phyloP scores from a whole-genome alignment of 2,797 vertebrate species.

The Gymnopithys bicolor region DNA sequence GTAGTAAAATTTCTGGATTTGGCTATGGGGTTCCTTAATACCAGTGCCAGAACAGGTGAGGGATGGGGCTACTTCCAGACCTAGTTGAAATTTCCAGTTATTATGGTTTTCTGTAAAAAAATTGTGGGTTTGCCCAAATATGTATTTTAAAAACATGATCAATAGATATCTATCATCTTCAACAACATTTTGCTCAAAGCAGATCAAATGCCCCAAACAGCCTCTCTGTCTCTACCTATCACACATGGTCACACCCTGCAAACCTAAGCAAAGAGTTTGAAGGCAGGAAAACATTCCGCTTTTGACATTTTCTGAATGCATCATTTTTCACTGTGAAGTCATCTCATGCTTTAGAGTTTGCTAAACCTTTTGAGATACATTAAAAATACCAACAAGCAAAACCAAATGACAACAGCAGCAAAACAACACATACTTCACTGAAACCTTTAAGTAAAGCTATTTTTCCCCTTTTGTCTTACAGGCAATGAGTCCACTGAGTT shows the following conservation, averaged over 20 bases:
- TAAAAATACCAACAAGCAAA: background rate
- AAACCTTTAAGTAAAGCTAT: background rate
- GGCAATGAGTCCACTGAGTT: background rate
- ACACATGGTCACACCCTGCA: background rate
- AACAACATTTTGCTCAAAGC: background rate
- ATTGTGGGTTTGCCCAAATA: background rate
- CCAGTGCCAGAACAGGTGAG: background rate
- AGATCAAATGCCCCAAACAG: background rate
- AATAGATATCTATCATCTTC: background rate
- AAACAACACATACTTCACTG: background rate
- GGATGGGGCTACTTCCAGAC: background rate
- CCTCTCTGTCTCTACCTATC: background rate
- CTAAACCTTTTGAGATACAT: background rate
- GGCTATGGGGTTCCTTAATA: background rate
- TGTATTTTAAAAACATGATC: background rate
- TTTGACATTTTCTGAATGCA: conserved; percentile 4
- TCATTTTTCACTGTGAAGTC: background rate
- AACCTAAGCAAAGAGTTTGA: background rate
- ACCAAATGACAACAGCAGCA: background rate
- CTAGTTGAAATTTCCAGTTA: background rate
- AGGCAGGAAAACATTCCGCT: background rate
- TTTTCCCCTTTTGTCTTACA: background rate
- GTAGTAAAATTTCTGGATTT: background rate
- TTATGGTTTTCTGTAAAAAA: background rate
- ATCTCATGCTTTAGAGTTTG: background rate